Evolutionary conservation across 2,113 vertebrate genomes (phyloP).

Genomic region (Ammodytes marinus): DNA sequence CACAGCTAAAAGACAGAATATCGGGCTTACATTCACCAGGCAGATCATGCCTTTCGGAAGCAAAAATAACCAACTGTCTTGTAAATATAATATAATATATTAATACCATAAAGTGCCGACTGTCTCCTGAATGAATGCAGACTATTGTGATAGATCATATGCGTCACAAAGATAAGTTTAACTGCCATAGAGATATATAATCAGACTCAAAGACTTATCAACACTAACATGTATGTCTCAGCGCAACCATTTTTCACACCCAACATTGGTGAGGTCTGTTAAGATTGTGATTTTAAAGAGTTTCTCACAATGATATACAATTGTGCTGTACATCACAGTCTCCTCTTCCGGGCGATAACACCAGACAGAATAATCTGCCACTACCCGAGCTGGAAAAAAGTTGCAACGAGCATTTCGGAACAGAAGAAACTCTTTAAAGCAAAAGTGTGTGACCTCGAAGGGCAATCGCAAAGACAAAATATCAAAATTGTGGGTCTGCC

Average conservation of each 20-base stretch:
- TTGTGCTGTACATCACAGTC: neutral
- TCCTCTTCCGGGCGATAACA: neutral
- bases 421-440: too few relatives aligned
- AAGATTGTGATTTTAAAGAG: conserved; percentile 18
- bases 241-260: neutral
- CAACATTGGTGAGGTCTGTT: conserved; percentile 3
- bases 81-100: too few relatives aligned
- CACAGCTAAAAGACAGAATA: too few relatives aligned
- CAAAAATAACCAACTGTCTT: too few relatives aligned
- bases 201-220: conserved; percentile 13
- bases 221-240: conserved; percentile 30
- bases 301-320: neutral
- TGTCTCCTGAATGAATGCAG: conserved; percentile 4
- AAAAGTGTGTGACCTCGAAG: too few relatives aligned
- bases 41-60: too few relatives aligned
- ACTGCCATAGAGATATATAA: conserved; percentile 35
- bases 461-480: too few relatives aligned
- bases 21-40: too few relatives aligned
- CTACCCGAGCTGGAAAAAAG: too few relatives aligned
- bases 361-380: neutral
- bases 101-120: neutral
- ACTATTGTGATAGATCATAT: conserved; percentile 15
- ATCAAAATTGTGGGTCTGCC: too few relatives aligned
- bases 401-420: too few relatives aligned
- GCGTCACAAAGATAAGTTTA: conserved; percentile 38